These are phyloP conservation scores for Rousettus leschenaultii DNA, from an alignment of 2,113 vertebrate species.

Conservation along the genomic window DNA sequence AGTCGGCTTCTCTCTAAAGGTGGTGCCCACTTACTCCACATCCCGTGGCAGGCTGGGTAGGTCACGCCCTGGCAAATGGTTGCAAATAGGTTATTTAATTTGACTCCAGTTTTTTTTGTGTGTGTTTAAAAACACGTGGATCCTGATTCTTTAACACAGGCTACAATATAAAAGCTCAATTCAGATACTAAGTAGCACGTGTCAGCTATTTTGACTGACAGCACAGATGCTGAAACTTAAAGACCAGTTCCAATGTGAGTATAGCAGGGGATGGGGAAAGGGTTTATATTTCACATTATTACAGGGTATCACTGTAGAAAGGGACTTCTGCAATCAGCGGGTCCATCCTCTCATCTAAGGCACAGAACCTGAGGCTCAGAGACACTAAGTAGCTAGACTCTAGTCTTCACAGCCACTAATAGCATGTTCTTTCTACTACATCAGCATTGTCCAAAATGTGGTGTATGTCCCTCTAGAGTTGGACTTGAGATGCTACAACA, in stretches of 20 bases:
- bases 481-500: not conserved
- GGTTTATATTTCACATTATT: not conserved
- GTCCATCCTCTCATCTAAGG: not conserved
- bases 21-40: constrained; percentile 99
- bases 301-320: not conserved
- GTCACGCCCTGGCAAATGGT: constrained; percentile 90
- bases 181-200: not conserved
- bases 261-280: not conserved
- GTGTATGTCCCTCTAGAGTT: not conserved
- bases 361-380: not conserved
- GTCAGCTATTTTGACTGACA: not conserved
- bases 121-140: not conserved
- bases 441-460: not conserved
- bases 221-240: not conserved
- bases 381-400: not conserved
- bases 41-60: constrained; percentile 97
- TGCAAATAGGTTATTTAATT: not conserved
- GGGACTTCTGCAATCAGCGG: not conserved
- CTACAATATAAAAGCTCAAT: not conserved
- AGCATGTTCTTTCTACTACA: not conserved
- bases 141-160: not conserved
- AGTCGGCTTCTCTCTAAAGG: constrained; percentile 95
- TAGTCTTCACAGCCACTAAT: not conserved
- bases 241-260: not conserved
- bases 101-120: not conserved